Evolutionary conservation across 2,113 vertebrate genomes (phyloP), one percentile per base, ranked within the genome.

Genomic region (Silurus asotus): DNA sequence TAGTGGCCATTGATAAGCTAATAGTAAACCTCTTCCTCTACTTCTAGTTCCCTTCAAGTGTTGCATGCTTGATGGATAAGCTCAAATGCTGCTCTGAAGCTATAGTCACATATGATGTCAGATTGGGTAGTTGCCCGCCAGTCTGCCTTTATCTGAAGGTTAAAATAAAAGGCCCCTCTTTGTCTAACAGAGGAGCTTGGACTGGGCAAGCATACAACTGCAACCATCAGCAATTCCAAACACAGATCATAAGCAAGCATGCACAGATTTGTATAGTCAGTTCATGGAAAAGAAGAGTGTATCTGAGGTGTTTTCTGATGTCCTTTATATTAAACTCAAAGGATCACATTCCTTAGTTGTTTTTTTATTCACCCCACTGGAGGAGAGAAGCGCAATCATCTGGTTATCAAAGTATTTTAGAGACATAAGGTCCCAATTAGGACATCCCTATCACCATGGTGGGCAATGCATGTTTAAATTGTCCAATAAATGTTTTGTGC

Each of bases 41-140:
- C 59, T 65, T 28, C 65, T 59, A 19, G n/a, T 55, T 23, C 82
- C 56, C 28, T 69, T 13, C 77, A 87, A 28, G 77, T 86, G 81
- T 49, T 70, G 72, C 59, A 67, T 90, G 84, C 84, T 74, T 78
- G 88, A 89, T 75, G 25, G 25, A 72, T 85, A 53, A 59, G 49
- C 77, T 45, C 61, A 85, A 83, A 83, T 70, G 72, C 79, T 65
- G 23, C 58, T 69, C 14, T 70, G 15, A 77, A 70, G 20, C 84
- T 84, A 91, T 88, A 87, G 87, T 90, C 88, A 81, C 85, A 89
- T 28, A 80, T 86, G 87, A 81, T 70, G 76, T 89, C 89, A 88
- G 56, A 79, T 87, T 86, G 88, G 81, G 81, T 82, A 65, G 48
- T 53, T 72, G 55, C 55, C 20, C 76, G 72, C 84, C 76, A 49